Evolutionary conservation across 1,140 invertebrate genomes (phyloP), one percentile per base, ranked within the genome.

Genomic region (Nylanderia fulva): DNA sequence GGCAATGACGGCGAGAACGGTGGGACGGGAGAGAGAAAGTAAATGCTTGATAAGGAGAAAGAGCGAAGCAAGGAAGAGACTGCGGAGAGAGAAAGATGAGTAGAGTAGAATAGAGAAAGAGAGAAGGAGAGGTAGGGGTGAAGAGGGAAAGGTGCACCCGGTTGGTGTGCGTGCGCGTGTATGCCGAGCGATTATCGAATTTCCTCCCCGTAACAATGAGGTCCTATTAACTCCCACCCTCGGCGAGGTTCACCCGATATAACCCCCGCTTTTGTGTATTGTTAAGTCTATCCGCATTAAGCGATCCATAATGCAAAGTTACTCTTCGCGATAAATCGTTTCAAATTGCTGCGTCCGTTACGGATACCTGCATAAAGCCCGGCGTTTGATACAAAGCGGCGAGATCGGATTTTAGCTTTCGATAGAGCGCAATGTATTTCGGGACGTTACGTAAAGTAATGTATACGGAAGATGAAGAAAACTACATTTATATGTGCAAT

Each of bases 131-230:
- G 75, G 45, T 48, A 42, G 13, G 24, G 69, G 29, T 29, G 15
- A 18, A 42, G 72, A 52, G 29, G 29, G 66, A 86, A 42, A 69
- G 33, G 36, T 86, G 85, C 79, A 85, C 29, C 29, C 48, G 58
- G 48, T 45, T 63, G 58, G 54, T 69, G 52, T 90, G 68, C 75
- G 87, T 90, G 87, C 77, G 87, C 92, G 92, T 94, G 93, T 95
- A 93, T 94, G 92, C 93, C 91, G 91, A 94, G 94, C 94, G 94
- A 94, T 95, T 94, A 95, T 95, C 94, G 94, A 95, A 95, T 95
- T 95, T 94, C 94, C 94, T 94, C 92, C 90, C 92, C 91, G 91
- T 93, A 94, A 95, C 94, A 95, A 94, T 94, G 94, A 94, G 94
- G 94, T 94, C 94, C 94, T 95, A 94, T 95, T 95, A 95, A 94